phyloP scores from a whole-genome alignment of 2,113 vertebrate species.

The Cavia aperea region DNA sequence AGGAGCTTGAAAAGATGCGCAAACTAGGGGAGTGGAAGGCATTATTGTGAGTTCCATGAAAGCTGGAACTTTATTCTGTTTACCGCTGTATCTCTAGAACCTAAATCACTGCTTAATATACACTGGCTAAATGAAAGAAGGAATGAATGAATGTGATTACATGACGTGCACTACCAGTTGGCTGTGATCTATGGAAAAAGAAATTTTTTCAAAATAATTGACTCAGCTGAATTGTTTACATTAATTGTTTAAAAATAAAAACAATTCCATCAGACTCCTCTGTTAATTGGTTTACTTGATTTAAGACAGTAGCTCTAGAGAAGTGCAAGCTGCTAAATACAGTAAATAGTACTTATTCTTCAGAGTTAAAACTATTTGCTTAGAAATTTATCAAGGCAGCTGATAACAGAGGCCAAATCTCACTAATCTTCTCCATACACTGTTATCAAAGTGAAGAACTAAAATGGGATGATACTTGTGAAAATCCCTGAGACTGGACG shows the following conservation, averaged over 20 bases:
- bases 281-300: background rate
- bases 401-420: background rate
- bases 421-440: background rate
- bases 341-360: background rate
- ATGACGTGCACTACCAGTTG: background rate
- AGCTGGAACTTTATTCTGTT: background rate
- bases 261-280: background rate
- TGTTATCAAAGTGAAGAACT: background rate
- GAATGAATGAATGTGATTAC: background rate
- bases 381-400: background rate
- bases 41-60: background rate
- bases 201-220: background rate
- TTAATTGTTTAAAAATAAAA: background rate
- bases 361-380: background rate
- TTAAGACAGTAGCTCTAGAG: background rate
- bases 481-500: background rate
- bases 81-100: background rate
- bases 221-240: background rate
- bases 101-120: background rate
- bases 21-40: background rate
- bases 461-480: background rate
- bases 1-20: background rate
- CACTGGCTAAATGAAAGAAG: background rate
- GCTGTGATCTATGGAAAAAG: background rate
- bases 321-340: background rate